phyloP scores from a whole-genome alignment of 2,797 vertebrate species.

The Silurus lanzhouensis region DNA sequence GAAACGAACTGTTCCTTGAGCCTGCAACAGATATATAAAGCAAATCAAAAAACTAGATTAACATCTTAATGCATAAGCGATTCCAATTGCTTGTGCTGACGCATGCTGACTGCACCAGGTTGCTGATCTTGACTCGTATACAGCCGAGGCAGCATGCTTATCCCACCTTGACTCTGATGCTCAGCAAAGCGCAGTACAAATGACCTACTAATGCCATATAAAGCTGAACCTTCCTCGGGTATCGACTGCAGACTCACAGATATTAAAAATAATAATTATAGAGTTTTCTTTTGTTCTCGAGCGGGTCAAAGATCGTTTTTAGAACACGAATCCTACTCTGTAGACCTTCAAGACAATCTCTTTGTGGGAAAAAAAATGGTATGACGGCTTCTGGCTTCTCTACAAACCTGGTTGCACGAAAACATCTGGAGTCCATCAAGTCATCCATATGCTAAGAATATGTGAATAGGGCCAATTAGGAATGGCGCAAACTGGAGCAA shows the following conservation, averaged over 20 bases:
- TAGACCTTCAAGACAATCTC: background rate
- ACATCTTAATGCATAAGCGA: conserved; percentile 27
- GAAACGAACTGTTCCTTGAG: background rate
- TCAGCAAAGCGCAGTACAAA: background rate
- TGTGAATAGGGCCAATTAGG: background rate
- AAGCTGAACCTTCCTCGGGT: conserved; percentile 1
- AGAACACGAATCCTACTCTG: background rate
- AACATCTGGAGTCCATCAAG: conserved; percentile 3
- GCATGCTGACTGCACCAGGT: conserved; percentile 31
- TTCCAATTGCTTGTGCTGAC: conserved; percentile 25
- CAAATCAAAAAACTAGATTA: conserved; percentile 31
- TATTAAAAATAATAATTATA: background rate
- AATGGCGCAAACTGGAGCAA: background rate
- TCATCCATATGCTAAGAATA: background rate
- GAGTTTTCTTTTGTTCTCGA: background rate
- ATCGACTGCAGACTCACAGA: background rate
- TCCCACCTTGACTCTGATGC: conserved; percentile 11
- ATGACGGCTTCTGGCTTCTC: too few relatives aligned
- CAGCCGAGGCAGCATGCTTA: background rate
- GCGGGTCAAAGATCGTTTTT: background rate
- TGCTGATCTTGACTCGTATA: conserved; percentile 37
- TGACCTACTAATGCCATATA: conserved; percentile 3
- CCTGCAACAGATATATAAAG: background rate
- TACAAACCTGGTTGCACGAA: background rate
- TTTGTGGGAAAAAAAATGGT: too few relatives aligned